Base-by-base conservation (phyloP, 2,113 vertebrate species). In the Geothlypis trichas region DNA sequence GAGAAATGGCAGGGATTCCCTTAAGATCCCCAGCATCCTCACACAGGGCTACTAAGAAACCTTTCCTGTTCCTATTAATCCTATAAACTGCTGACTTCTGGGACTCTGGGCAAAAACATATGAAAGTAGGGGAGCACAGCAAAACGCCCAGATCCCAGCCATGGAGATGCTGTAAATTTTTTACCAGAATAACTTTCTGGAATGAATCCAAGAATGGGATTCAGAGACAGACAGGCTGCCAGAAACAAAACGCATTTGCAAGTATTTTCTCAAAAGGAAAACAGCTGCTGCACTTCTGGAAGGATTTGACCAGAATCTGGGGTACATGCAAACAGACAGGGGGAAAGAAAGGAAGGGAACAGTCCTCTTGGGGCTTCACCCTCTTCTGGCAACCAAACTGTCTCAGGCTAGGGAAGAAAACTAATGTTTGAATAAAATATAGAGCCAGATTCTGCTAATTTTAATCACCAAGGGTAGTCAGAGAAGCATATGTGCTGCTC, bases 181-280 rank as follows among this genome's bases (percentile, higher is more conserved):
- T 95, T 78, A 76, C 59, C 55, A 95, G 86, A 95, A 81, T 59
- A 90, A 90, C 44, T 80, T 94, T 28, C 57, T 90, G 92, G 85
- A 94, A 80, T n/a, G 7, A 80, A 69, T 80, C 52, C 72, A 90
- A 24, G 39, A 89, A 80, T 26, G 31, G 30, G 75, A 88, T 82
- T 83, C 39, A 74, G 71, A 80, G 84, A 66, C 62, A 57, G 54
- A 41, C n/a, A 65, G 59, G 10, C 54, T 90, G 84, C 88, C 75
- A 96, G 84, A 93, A 96, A 76, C 39, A 85, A 87, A 95, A 88
- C 26, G 27, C 46, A 80, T 76, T 91, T 96, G 41, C 51, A 90
- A 87, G 51, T 91, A 37, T 89, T 90, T 87, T 94, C 72, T 95
- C 65, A 44, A 89, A 83, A 85, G 37, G 9, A 73, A 87, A 94